Conservation (phyloP, 2,797 vertebrate genomes). For the Mormyrops boulengeri region DNA sequence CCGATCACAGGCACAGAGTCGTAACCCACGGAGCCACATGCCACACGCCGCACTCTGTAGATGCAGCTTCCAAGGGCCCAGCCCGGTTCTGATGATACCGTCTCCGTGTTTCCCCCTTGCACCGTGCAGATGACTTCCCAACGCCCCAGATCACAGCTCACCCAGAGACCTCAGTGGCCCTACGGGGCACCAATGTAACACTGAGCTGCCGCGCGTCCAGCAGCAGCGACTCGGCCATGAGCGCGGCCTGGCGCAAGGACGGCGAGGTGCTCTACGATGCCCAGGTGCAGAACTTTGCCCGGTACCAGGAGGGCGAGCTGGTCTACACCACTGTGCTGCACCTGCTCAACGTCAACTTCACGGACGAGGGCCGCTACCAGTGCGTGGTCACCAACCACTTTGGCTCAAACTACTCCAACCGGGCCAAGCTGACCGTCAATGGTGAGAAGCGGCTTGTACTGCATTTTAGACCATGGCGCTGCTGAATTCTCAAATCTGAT, state of each 20-base stretch:
- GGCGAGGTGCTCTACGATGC: slow-evolving; percentile 62
- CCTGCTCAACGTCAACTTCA: slow-evolving; percentile 70
- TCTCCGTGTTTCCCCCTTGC: neutral
- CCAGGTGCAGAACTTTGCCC: slow-evolving; percentile 64
- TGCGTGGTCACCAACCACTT: slow-evolving; percentile 73
- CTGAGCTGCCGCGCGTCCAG: slow-evolving; percentile 61
- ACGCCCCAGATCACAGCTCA: slow-evolving; percentile 67
- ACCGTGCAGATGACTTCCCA: slow-evolving; percentile 63
- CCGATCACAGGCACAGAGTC: neutral
- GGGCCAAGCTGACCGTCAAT: slow-evolving; percentile 72
- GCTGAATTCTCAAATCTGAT: neutral
- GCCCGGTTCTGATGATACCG: neutral
- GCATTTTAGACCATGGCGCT: neutral
- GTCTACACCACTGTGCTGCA: slow-evolving; percentile 63
- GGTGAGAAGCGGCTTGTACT: slow-evolving; percentile 49
- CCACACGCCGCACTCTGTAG: neutral
- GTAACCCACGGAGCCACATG: neutral
- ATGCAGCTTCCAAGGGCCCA: neutral
- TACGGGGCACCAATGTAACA: slow-evolving; percentile 63
- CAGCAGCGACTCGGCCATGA: slow-evolving; percentile 70
- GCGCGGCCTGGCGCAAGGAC: slow-evolving; percentile 67
- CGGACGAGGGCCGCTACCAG: slow-evolving; percentile 74
- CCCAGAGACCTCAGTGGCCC: slow-evolving; percentile 58
- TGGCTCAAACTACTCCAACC: slow-evolving; percentile 72
- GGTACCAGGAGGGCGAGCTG: slow-evolving; percentile 57